These are phyloP conservation scores for Sesia bembeciformis DNA, from an alignment of 2,888 invertebrate species.

Conservation along the genomic window DNA sequence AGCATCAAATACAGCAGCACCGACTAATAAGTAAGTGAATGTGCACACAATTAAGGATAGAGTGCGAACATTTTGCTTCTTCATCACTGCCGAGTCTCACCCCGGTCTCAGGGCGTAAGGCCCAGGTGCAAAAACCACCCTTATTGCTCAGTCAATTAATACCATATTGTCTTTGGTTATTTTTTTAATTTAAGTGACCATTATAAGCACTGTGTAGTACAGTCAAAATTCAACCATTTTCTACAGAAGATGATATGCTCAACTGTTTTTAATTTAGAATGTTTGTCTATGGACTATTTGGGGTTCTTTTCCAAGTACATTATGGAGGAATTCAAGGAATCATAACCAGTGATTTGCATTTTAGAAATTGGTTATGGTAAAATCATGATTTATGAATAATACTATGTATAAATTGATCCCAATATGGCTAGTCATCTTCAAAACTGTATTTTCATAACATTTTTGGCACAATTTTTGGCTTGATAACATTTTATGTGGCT, in stretches of 20 bases:
- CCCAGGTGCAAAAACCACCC: conserved; percentile 31
- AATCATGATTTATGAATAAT: conserved; percentile 24
- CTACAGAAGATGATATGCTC: conserved; percentile 39
- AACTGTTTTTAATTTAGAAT: conserved; percentile 16
- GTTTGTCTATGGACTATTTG: conserved; percentile 9
- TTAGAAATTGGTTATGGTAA: conserved; percentile 4
- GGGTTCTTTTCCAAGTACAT: conserved; percentile 6
- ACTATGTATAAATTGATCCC: conserved; percentile 65
- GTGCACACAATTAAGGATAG: conserved; percentile 99
- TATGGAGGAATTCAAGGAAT: conserved; percentile 24
- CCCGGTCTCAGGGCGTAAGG: conserved; percentile 50
- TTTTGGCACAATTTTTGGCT: neutral
- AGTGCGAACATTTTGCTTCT: conserved; percentile 99
- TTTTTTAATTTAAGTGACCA: conserved; percentile 38
- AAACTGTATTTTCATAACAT: neutral
- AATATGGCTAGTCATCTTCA: conserved; percentile 38
- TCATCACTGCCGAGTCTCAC: conserved; percentile 82
- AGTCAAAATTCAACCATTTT: conserved; percentile 10
- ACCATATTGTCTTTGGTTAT: conserved; percentile 28
- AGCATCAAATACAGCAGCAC: conserved; percentile 99
- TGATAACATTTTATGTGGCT: neutral
- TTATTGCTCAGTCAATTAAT: conserved; percentile 29
- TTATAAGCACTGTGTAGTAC: conserved; percentile 18
- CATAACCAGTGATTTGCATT: conserved; percentile 26
- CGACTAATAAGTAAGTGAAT: conserved; percentile 98